Conservation (phyloP, 2,797 vertebrate genomes). For the Clarias laeviceps region DNA sequence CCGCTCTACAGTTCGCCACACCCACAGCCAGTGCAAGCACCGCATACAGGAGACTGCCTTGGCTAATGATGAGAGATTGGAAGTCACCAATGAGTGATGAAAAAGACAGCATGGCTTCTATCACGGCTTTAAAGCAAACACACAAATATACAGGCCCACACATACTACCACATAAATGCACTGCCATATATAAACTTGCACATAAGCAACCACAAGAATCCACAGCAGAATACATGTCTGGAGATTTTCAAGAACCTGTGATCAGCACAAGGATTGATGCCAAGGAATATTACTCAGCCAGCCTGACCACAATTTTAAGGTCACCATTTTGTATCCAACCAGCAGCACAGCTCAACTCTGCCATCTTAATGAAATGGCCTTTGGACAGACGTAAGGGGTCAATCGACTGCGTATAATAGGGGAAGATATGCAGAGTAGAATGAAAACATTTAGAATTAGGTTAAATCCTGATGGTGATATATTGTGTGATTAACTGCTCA, state of each 20-base stretch:
- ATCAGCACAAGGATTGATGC: slow-evolving; percentile 58
- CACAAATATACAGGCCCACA: slow-evolving; percentile 63
- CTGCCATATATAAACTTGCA: slow-evolving; percentile 48
- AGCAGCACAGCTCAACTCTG: slow-evolving; percentile 41
- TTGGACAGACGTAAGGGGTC: slow-evolving; percentile 21
- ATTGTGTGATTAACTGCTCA: neutral
- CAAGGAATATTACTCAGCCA: slow-evolving; percentile 67
- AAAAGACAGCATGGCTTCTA: slow-evolving; percentile 50
- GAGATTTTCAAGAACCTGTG: slow-evolving; percentile 43
- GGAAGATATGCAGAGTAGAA: neutral
- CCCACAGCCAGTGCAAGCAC: slow-evolving; percentile 87
- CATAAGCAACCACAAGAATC: slow-evolving; percentile 24
- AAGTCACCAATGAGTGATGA: slow-evolving; percentile 74
- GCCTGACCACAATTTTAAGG: slow-evolving; percentile 55
- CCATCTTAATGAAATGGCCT: slow-evolving; percentile 16
- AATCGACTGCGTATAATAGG: neutral
- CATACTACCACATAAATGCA: slow-evolving; percentile 58
- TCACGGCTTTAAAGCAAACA: slow-evolving; percentile 52
- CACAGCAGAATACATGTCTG: slow-evolving; percentile 35
- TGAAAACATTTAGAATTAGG: neutral
- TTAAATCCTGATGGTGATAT: neutral
- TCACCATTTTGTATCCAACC: slow-evolving; percentile 33
- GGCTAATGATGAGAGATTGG: slow-evolving; percentile 79
- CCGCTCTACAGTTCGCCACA: slow-evolving; percentile 81
- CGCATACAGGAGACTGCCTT: slow-evolving; percentile 76